Evolutionary conservation across 2,888 invertebrate genomes (phyloP).

Genomic region (Seladonia tumulorum): DNA sequence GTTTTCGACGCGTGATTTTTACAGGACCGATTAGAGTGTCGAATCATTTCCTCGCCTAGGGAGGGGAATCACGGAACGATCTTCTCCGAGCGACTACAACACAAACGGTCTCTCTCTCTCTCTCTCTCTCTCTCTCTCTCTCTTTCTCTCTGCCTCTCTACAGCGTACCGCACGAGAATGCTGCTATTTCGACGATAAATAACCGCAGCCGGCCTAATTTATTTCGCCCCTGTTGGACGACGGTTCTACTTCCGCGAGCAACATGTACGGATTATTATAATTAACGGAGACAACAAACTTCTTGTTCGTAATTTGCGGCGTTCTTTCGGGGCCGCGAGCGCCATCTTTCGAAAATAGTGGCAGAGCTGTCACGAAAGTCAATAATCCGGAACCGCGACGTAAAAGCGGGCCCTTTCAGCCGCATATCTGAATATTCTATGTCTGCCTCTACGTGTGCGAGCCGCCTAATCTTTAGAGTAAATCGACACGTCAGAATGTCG

Average conservation of each 20-base stretch:
- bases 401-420: constrained; percentile 41
- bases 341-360: constrained; percentile 23
- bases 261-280: constrained; percentile 14
- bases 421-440: constrained; percentile 52
- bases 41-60: constrained; percentile 5
- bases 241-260: background rate
- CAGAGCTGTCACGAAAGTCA: constrained; percentile 36
- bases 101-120: background rate
- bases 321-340: background rate
- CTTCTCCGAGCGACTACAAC: background rate
- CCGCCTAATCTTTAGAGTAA: constrained; percentile 54
- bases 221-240: background rate
- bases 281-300: constrained; percentile 13
- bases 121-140: too few relatives aligned
- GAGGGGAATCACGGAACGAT: constrained; percentile 14
- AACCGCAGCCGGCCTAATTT: background rate
- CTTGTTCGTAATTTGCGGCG: background rate
- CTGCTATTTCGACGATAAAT: background rate
- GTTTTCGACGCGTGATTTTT: constrained; percentile 30
- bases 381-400: constrained; percentile 47
- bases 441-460: constrained; percentile 43
- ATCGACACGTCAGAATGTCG: constrained; percentile 61
- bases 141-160: too few relatives aligned
- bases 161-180: background rate
- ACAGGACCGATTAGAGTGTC: constrained; percentile 1